Percentiles rank a stretch among this genome's conserved stretches.
Evolutionary conservation across 2,888 invertebrate species (phyloP).

Genomic region (Xylota segnis): DNA sequence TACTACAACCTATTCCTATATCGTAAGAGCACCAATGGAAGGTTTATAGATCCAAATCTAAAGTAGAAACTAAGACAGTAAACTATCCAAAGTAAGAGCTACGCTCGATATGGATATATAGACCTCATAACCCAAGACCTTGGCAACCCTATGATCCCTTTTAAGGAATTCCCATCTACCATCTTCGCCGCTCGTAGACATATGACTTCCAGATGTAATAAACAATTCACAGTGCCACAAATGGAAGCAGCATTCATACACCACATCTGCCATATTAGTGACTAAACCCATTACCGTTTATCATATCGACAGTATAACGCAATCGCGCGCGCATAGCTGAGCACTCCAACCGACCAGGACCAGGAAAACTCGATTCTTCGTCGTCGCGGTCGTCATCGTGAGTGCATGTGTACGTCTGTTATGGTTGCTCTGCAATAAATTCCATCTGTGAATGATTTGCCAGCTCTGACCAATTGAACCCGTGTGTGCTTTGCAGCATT

Average conservation of each 20-base stretch:
- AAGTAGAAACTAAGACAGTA: too few species aligned
- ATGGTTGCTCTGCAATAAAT: conserved; percentile 44
- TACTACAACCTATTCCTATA: too few species aligned
- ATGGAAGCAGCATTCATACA: conserved; percentile 69
- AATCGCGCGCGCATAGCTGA: conserved; percentile 43
- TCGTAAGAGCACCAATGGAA: too few species aligned
- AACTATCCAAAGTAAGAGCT: too few species aligned
- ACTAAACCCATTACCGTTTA: conserved; percentile 76
- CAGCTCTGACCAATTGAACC: conserved; percentile 72
- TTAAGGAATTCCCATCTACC: conserved; percentile 15
- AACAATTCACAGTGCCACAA: conserved; percentile 57
- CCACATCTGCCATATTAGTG: conserved; percentile 75
- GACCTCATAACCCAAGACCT: neutral
- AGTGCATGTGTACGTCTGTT: neutral
- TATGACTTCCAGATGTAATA: conserved; percentile 44
- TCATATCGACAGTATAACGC: conserved; percentile 74
- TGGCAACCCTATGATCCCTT: conserved; percentile 47
- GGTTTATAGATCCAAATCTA: too few species aligned
- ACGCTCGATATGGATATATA: too few species aligned
- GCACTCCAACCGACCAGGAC: conserved; percentile 4
- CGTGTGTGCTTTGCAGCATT: conserved; percentile 11
- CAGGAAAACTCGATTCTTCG: conserved; percentile 22
- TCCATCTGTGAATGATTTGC: conserved; percentile 68
- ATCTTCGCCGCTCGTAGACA: conserved; percentile 1
- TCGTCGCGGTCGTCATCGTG: conserved; percentile 11